These are phyloP conservation scores for Solea solea DNA, from an alignment of 2,113 vertebrate genomes.

Conservation along the genomic window DNA sequence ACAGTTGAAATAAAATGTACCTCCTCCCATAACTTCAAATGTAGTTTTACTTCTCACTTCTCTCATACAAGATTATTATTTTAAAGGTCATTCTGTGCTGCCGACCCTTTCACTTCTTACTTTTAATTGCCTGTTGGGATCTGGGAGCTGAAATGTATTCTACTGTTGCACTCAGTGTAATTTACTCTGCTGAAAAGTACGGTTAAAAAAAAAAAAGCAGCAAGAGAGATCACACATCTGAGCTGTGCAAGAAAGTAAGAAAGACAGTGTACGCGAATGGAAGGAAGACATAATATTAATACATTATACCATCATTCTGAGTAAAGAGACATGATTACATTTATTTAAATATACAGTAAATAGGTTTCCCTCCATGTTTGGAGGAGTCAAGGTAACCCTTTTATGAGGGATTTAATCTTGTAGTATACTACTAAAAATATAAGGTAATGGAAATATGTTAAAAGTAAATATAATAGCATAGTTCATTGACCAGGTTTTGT, in stretches of 20 bases:
- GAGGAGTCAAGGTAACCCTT: too few species aligned
- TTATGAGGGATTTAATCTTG: too few species aligned
- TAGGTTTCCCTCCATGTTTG: too few species aligned
- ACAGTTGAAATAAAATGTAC: not conserved
- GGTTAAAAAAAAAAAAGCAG: not conserved
- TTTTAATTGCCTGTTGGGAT: slow-evolving; percentile 57
- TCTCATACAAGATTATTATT: slow-evolving; percentile 37
- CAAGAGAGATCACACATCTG: not conserved
- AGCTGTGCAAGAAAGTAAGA: slow-evolving; percentile 1
- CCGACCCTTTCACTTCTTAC: slow-evolving; percentile 38
- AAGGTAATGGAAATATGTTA: too few species aligned
- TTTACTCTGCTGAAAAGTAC: slow-evolving; percentile 24
- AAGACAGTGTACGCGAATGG: not conserved
- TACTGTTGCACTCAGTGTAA: slow-evolving; percentile 31
- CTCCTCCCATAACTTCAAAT: slow-evolving; percentile 25
- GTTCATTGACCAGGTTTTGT: too few species aligned
- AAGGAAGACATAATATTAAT: not conserved
- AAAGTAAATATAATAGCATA: too few species aligned
- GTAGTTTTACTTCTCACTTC: slow-evolving; percentile 31
- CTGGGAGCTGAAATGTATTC: slow-evolving; percentile 28
- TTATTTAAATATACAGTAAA: too few species aligned
- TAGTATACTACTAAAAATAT: too few species aligned
- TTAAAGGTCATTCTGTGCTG: slow-evolving; percentile 33
- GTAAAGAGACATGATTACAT: too few species aligned
- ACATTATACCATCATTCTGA: not conserved